A percentile compares a stretch with the other conserved stretches of the same genome.
phyloP scores from a whole-genome alignment of 53 echinoderm and acorn worm species.

The Stichopus horrens region DNA sequence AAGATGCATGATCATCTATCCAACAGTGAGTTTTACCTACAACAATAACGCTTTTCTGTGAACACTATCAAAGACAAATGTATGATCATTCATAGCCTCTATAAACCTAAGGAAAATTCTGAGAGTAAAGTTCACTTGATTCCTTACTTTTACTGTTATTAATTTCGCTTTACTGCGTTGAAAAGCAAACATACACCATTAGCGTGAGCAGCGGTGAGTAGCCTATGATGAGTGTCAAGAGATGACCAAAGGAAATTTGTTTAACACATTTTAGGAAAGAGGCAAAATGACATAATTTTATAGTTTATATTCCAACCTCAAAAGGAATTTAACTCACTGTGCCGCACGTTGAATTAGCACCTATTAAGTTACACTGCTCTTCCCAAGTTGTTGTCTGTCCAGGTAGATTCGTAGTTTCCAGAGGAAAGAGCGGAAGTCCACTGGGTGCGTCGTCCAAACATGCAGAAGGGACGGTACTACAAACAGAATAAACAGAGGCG shows the following conservation, averaged over 20 bases:
- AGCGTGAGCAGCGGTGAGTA: no score
- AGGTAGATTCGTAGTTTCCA: not conserved
- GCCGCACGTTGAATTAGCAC: not conserved
- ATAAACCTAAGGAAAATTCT: no score
- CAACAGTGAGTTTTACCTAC: no score
- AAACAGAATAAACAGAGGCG: not conserved
- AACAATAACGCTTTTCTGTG: no score
- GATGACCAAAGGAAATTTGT: not conserved
- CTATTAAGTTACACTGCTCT: not conserved
- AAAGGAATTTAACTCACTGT: not conserved
- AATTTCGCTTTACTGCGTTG: not conserved
- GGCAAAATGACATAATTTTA: not conserved
- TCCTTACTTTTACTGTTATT: no score
- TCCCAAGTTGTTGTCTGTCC: conserved; percentile 5
- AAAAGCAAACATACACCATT: not conserved
- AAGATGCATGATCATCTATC: no score
- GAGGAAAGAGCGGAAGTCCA: not conserved
- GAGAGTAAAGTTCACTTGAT: no score
- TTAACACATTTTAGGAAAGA: not conserved
- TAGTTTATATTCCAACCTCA: not conserved
- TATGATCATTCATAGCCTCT: no score
- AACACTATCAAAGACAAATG: no score
- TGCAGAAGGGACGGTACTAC: not conserved
- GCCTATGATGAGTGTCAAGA: no score
- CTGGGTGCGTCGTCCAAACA: conserved; percentile 10